These are phyloP conservation scores for Stenodera caucasica DNA, from an alignment of 2,888 invertebrate genomes.

Conservation along the genomic window DNA sequence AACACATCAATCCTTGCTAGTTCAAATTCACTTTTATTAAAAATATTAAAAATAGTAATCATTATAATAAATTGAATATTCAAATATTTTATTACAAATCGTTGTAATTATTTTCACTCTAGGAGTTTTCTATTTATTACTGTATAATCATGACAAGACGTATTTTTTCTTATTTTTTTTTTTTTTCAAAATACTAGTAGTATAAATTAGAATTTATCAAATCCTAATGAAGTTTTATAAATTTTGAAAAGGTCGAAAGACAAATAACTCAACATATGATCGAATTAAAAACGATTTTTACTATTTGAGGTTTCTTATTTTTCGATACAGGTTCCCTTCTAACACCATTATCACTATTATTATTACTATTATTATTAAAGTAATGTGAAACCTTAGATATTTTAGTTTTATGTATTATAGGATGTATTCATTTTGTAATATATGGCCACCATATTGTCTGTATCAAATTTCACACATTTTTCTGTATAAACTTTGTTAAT, in stretches of 20 bases:
- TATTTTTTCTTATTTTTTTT: neutral
- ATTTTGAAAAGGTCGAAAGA: neutral
- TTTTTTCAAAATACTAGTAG: neutral
- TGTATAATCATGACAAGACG: neutral
- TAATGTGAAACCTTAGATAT: conserved; percentile 22
- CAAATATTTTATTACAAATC: conserved; percentile 9
- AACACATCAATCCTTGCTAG: neutral
- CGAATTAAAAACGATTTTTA: neutral
- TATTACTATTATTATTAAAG: neutral
- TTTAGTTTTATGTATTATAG: conserved; percentile 13
- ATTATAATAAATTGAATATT: neutral
- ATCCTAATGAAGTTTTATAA: neutral
- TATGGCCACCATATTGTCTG: conserved; percentile 44
- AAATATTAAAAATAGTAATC: neutral
- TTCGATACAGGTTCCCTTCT: neutral
- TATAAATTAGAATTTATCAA: conserved; percentile 3
- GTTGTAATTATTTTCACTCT: conserved; percentile 13
- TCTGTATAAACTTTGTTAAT: conserved; percentile 48
- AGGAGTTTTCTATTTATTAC: conserved; percentile 4
- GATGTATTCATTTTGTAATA: conserved; percentile 34
- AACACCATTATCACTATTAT: neutral
- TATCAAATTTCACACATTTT: conserved; percentile 50
- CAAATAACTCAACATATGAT: conserved; percentile 3
- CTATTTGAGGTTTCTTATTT: neutral
- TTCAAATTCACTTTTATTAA: neutral